Percentiles rank a stretch among this genome's conserved stretches.
These are phyloP conservation scores for Coreoperca whiteheadi DNA, from an alignment of 2,113 vertebrate species.

Conservation along the genomic window DNA sequence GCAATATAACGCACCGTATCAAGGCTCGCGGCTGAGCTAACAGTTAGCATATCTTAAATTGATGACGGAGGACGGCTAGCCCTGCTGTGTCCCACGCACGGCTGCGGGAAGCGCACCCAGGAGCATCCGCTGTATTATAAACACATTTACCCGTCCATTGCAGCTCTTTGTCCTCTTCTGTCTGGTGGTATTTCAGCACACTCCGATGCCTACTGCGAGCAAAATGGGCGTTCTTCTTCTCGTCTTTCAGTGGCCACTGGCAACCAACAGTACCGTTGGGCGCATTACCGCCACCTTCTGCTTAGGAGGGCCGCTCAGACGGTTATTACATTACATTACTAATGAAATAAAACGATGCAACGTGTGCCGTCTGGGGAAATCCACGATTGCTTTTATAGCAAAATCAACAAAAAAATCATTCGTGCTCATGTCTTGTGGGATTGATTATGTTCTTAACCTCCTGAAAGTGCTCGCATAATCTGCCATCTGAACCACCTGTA, in stretches of 20 bases:
- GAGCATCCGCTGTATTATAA: not conserved
- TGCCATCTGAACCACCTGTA: too few relatives aligned
- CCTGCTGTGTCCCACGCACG: not conserved
- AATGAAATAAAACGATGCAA: not conserved
- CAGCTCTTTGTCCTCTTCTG: conserved; percentile 76
- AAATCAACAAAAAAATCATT: too few relatives aligned
- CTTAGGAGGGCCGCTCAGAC: not conserved
- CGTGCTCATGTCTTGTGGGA: not conserved
- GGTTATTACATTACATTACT: not conserved
- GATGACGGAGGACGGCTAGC: fast-evolving
- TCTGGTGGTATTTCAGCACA: conserved; percentile 54
- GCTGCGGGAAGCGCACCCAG: fast-evolving
- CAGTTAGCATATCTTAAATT: conserved; percentile 12
- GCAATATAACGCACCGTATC: not conserved
- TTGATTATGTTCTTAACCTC: too few relatives aligned
- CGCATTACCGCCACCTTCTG: conserved; percentile 38
- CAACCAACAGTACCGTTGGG: not conserved
- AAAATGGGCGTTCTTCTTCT: conserved; percentile 75
- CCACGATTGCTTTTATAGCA: too few relatives aligned
- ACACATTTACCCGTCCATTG: conserved; percentile 77
- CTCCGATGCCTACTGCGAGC: conserved; percentile 28
- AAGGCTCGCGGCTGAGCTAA: conserved; percentile 30
- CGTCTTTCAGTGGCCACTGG: not conserved
- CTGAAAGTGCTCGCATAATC: too few relatives aligned
- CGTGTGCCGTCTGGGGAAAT: not conserved